A percentile compares a stretch with the other conserved stretches of the same genome.
Conservation (phyloP, 2,888 invertebrate genomes). For the Pollenia griseotomentosa region DNA sequence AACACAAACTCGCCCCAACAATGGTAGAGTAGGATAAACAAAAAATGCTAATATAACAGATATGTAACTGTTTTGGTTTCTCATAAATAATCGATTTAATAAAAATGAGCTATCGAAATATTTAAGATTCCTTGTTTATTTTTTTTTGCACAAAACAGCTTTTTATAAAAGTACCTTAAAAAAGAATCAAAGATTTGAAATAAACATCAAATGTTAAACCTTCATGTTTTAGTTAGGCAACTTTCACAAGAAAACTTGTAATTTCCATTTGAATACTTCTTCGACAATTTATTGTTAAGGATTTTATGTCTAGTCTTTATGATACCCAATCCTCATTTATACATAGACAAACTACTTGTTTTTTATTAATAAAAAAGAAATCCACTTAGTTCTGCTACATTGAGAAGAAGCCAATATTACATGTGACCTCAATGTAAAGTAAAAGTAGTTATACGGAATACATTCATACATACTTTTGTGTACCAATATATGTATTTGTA, state of each 20-base stretch:
- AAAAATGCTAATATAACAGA: no score
- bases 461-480: neutral
- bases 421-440: constrained; percentile 66
- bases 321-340: constrained; percentile 42
- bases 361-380: constrained; percentile 33
- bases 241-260: constrained; percentile 23
- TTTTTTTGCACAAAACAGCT: neutral
- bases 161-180: neutral
- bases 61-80: no score
- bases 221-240: neutral
- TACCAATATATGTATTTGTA: neutral
- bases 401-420: constrained; percentile 65
- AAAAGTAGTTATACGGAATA: constrained; percentile 19
- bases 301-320: constrained; percentile 65
- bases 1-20: no score
- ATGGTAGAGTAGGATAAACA: no score
- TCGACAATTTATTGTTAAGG: constrained; percentile 55
- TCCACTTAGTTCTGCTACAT: constrained; percentile 60
- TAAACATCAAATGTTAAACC: neutral
- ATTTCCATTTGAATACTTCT: constrained; percentile 32
- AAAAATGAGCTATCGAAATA: no score
- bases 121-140: neutral
- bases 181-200: neutral
- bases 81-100: no score
- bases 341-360: constrained; percentile 56